Evolutionary conservation across 2,888 invertebrate species (phyloP), one percentile per base, ranked within the genome.

Genomic region (Lamellibrachia columna): DNA sequence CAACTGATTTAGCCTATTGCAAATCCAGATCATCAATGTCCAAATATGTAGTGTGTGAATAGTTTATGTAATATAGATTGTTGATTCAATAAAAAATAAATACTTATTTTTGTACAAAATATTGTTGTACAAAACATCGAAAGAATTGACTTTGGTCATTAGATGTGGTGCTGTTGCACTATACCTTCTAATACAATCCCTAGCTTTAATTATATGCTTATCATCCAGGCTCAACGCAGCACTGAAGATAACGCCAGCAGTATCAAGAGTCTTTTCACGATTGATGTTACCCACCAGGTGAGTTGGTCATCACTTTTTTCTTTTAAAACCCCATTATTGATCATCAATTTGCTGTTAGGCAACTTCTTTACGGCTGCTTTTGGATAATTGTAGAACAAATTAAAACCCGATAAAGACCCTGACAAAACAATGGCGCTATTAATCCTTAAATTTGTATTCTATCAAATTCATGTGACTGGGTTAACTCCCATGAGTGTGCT

Each of bases 181-280:
- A 15, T 75, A 6, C 6, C 6, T 75, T 75, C n/a, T 75, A 15
- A 15, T 75, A 6, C 52, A 40, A 40, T 40, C 40, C 40, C 40
- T 40, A 40, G 40, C 40, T 40, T 40, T 40, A 40, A 40, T 1
- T 40, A 40, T 40, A 40, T 40, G 40, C 40, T 40, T 40, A 0
- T 40, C 40, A 94, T 94, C 40, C 94, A 97, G 96, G 96, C 96
- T 92, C 97, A 97, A 94, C 95, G 97, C 93, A 96, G 96, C 75
- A 75, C 75, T 94, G 98, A 98, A 94, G 98, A 98, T 94, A 97
- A 97, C 93, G 97, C 97, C 2, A 97, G 97, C 7, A 97, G 97
- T 58, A 97, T 98, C 7, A 97, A 98, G 94, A 97, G 98, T 0
- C 96, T 98, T 6, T 97, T 98, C 92, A 97, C 98, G 53, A 97